Evolutionary conservation across 2,113 vertebrate species (phyloP), one percentile per base, ranked within the genome.

Genomic region (Urocynchramus pylzowi): DNA sequence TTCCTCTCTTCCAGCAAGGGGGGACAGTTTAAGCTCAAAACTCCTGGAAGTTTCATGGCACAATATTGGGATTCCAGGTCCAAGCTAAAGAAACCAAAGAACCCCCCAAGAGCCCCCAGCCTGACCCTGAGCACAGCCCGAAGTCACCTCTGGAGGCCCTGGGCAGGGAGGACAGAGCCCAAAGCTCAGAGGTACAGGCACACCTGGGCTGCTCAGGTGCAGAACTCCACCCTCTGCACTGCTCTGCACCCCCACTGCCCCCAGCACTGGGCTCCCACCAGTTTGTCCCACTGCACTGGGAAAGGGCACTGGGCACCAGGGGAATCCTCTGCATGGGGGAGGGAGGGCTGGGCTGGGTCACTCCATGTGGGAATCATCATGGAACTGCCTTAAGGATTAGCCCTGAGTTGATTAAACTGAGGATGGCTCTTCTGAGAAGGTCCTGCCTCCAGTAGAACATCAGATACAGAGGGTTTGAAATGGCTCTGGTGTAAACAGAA

Each of bases 11-110:
- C 6, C 56, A 91, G 73, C 47, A 49, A 44, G 54, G n/a, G 10
- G 56, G 56, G 35, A 44, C 10, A 37, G 11, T 10, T 71, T 22
- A 7, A 64, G 16, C 24, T 63, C 71, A 6, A 23, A 81, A 28
- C 39, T 39, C 71, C n/a, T 31, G 28, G 30, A 76, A 53, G 7
- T 60, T 91, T 96, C 81, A 95, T 6, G 26, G 81, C 49, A n/a
- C 49, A 24, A 83, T 77, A 19, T 86, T 90, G 96, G 90, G 76
- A 50, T 97, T 96, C 67, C 89, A 99, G 98, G 98, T 98, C 87
- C 98, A 96, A 60, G 98, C 98, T 3, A 97, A 98, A 97, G 98
- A 98, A 96, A 98, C 97, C 93, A 98, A 98, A 97, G 98, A 98
- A 81, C 97, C 98, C 96, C 98, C 93, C 91, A 96, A 96, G 96